Percentiles rank a stretch among this genome's conserved stretches.
Conservation (phyloP, 1,140 invertebrate genomes). For the Drosophila kanapiae region DNA sequence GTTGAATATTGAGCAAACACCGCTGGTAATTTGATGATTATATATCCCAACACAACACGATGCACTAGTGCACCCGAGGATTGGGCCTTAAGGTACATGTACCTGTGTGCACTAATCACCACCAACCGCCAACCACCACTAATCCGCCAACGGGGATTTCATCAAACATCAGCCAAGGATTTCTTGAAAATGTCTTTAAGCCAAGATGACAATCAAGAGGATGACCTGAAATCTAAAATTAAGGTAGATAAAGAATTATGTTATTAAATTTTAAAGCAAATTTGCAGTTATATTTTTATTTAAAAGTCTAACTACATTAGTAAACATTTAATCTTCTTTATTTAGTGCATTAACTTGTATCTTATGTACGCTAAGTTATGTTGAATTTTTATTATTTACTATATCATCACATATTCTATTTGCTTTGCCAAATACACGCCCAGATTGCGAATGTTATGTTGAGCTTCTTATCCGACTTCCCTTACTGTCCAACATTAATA, state of each 20-base stretch:
- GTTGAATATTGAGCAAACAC: conserved; percentile 26
- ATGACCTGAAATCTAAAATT: background rate
- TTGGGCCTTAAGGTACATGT: conserved; percentile 6
- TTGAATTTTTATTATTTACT: background rate
- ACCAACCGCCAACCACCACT: too few relatives aligned
- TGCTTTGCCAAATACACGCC: background rate
- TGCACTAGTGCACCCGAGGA: background rate
- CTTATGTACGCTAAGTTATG: background rate
- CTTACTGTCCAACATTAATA: conserved; percentile 6
- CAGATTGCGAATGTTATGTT: conserved; percentile 25
- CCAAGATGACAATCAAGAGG: too few relatives aligned
- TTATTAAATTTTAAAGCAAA: background rate
- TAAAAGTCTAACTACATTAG: too few relatives aligned
- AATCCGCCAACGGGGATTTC: background rate
- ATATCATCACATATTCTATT: background rate
- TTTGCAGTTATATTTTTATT: too few relatives aligned
- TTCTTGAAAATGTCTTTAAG: background rate
- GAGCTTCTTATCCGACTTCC: conserved; percentile 7
- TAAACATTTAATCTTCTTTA: background rate
- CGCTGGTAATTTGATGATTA: conserved; percentile 26
- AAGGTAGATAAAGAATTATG: background rate
- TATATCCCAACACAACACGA: conserved; percentile 9
- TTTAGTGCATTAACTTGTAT: too few relatives aligned
- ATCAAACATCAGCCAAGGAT: background rate
- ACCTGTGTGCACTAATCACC: conserved; percentile 11